These are phyloP conservation scores for Oreotragus oreotragus DNA, from an alignment of 2,113 vertebrate species.

Conservation along the genomic window DNA sequence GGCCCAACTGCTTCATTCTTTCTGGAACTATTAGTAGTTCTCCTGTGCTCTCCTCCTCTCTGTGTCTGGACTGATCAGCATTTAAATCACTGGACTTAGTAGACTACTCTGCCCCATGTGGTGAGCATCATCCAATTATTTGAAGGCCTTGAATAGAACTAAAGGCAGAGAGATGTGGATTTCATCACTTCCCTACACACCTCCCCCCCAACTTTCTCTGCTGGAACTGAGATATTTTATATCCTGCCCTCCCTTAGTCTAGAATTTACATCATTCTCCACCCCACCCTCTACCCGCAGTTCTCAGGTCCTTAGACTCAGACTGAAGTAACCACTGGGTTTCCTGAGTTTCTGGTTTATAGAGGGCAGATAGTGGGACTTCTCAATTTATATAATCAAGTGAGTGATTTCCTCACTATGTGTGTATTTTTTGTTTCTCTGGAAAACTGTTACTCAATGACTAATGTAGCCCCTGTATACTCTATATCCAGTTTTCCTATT, in stretches of 20 bases:
- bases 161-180: neutral
- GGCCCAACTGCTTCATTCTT: neutral
- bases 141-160: neutral
- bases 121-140: neutral
- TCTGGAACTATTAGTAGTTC: neutral
- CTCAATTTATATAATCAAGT: neutral
- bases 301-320: neutral
- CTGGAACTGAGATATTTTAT: neutral
- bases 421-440: neutral
- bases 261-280: neutral
- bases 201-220: rapidly evolving
- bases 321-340: neutral
- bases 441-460: neutral
- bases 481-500: neutral
- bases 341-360: neutral
- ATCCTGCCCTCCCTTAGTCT: neutral
- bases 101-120: neutral
- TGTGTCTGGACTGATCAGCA: neutral
- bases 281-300: neutral
- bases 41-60: neutral
- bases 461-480: neutral
- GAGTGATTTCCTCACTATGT: neutral
- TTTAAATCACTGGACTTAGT: neutral
- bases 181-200: neutral
- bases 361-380: too few species aligned